Conservation (phyloP, 1,140 invertebrate species). For the Brachionus calyciflorus region DNA sequence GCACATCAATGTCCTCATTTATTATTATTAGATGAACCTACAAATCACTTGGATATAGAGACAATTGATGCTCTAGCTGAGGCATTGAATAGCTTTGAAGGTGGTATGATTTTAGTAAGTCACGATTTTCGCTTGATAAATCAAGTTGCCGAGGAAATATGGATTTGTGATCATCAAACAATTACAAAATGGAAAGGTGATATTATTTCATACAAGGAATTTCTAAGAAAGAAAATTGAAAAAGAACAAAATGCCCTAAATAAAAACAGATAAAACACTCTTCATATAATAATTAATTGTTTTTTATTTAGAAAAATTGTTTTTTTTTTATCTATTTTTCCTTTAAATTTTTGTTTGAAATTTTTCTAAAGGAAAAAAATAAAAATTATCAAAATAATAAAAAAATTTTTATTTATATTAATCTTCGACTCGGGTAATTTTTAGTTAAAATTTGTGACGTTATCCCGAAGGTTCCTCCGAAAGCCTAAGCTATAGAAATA, state of each 20-base stretch:
- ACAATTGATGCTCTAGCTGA: conserved; percentile 96
- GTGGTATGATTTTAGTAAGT: conserved; percentile 92
- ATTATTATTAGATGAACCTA: conserved; percentile 91
- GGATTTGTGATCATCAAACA: conserved; percentile 93
- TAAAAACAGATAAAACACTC: too few relatives aligned
- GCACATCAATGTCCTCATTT: conserved; percentile 92
- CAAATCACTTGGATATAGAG: conserved; percentile 80
- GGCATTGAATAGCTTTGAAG: conserved; percentile 94
- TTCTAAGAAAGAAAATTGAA: conserved; percentile 76
- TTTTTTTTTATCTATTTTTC: too few relatives aligned
- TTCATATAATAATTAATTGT: too few relatives aligned
- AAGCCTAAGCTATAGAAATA: too few relatives aligned
- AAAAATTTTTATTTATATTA: too few relatives aligned
- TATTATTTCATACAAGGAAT: conserved; percentile 92
- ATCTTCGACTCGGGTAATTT: too few relatives aligned
- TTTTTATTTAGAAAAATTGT: too few relatives aligned
- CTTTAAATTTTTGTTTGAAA: too few relatives aligned
- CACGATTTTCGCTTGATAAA: conserved; percentile 97
- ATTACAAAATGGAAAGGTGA: conserved; percentile 94
- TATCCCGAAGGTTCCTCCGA: too few relatives aligned
- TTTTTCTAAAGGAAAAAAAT: too few relatives aligned
- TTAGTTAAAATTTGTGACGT: too few relatives aligned
- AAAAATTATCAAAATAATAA: too few relatives aligned
- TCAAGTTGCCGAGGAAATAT: conserved; percentile 98
- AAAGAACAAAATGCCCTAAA: conserved; percentile 37